Evolutionary conservation across 2,797 vertebrate genomes (phyloP), one percentile per base, ranked within the genome.

Genomic region (Anisognathus igniventris): DNA sequence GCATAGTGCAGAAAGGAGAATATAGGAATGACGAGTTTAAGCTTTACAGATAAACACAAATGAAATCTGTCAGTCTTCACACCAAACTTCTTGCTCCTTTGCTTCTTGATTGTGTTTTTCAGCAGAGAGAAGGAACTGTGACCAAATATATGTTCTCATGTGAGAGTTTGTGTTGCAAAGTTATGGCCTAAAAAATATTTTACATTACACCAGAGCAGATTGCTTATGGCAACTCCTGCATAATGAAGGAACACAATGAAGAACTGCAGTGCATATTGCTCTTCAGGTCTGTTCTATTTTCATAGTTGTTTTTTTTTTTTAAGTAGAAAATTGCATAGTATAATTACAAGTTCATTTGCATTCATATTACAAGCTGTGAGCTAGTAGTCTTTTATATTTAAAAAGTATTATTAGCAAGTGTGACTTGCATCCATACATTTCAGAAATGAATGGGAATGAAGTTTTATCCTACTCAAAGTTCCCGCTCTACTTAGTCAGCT

Each of bases 321-420:
- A 97, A 98, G 96, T 97, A 97, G 97, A 97, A 98, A 98, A 98
- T 98, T 97, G 96, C 97, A 96, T 53, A 96, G 97, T 97, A 97
- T 98, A 98, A 98, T 98, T 98, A 98, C 96, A 97, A 97, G 96
- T 97, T 98, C 95, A 98, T 98, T 98, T 98, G 96, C 98, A 98
- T 98, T 97, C 97, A 96, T 98, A 98, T 97, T 98, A 97, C 97
- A 97, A 96, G 97, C 96, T 97, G 95, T 86, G 96, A 97, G 94
- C 96, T 97, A 96, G 97, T 86, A 95, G 86, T 96, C 93, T 97
- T 97, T 96, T 98, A 97, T 96, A 97, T 97, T 96, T 93, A 56
- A 96, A 96, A 97, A 96, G 96, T 93, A 96, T 77, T 88, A 72
- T 89, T 93, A 97, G 90, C 92, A 97, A 96, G 92, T 97, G 53